Evolutionary conservation across 2,797 vertebrate genomes (phyloP), one percentile per base, ranked within the genome.

Genomic region (Poecilia wingei): DNA sequence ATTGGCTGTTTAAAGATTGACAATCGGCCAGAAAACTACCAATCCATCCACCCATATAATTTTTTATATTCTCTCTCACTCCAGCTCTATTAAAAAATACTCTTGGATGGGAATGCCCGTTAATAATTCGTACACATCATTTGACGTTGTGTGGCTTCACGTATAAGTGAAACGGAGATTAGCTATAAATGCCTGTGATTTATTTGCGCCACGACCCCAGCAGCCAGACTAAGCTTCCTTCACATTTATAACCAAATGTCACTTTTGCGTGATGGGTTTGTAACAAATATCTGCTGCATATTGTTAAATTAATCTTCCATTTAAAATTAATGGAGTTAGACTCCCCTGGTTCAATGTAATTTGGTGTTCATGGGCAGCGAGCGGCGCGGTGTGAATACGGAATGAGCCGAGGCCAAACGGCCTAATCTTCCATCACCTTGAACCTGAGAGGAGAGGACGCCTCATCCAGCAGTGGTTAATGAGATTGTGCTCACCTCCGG

Each of bases 251-350:
- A 97, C 97, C 95, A 96, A 97, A 97, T 93, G 95, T 98, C 97
- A 98, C 97, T 98, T 98, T 97, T 97, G 97, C 97, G 98, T 97
- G 97, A 99, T 97, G 97, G 98, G 97, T 98, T 98, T 98, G 97
- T 98, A 99, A 98, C 97, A 99, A 98, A 99, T 98, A 98, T 98
- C 97, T 96, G 96, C 97, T 94, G 97, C 98, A 99, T 99, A 99
- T 99, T 99, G 98, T 99, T 98, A 99, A 99, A 99, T 99, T 98
- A 99, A 99, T 99, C 97, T 99, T 98, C 98, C 98, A 98, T 99
- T 98, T 98, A 98, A 98, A 99, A 99, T 99, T 99, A 99, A 99
- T 99, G 97, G 98, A 98, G 97, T 99, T 98, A 96, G 97, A 99
- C 97, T 99, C 97, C 98, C 98, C 96, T 96, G 97, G 97, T 99